A percentile compares a stretch with the other conserved stretches of the same genome.
phyloP scores from a whole-genome alignment of 2,113 vertebrate species.

The Phoenicopterus ruber region DNA sequence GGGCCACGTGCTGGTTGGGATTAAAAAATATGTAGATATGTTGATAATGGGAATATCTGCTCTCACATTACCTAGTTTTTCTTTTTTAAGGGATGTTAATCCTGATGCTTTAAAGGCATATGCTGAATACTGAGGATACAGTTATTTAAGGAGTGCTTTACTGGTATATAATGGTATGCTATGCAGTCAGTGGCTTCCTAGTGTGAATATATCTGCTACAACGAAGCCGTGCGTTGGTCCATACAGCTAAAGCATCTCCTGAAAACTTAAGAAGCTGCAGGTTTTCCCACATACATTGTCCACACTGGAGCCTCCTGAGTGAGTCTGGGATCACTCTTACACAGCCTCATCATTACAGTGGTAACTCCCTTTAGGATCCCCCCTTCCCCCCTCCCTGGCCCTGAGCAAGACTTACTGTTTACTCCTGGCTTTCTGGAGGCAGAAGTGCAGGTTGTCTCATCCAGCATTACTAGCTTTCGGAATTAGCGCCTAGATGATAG shows the following conservation, averaged over 20 bases:
- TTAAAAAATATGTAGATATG: slow-evolving; percentile 45
- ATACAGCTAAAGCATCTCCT: background rate
- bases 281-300: background rate
- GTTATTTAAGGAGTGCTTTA: slow-evolving; percentile 33
- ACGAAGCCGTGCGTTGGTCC: background rate
- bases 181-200: background rate
- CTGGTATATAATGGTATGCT: background rate
- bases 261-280: background rate
- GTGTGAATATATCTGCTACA: background rate
- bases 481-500: background rate
- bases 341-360: background rate
- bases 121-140: background rate
- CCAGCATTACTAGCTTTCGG: background rate
- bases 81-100: slow-evolving; percentile 36
- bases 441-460: background rate
- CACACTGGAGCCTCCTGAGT: background rate
- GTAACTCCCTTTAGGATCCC: background rate
- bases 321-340: background rate
- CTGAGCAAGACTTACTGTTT: background rate
- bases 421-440: background rate
- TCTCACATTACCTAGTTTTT: slow-evolving; percentile 34
- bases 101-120: slow-evolving; percentile 9
- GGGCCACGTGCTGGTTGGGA: slow-evolving; percentile 8
- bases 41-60: slow-evolving; percentile 49
- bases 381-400: too few relatives aligned